These are phyloP conservation scores for Nebria salina DNA, from an alignment of 2,888 invertebrate genomes.

Conservation along the genomic window DNA sequence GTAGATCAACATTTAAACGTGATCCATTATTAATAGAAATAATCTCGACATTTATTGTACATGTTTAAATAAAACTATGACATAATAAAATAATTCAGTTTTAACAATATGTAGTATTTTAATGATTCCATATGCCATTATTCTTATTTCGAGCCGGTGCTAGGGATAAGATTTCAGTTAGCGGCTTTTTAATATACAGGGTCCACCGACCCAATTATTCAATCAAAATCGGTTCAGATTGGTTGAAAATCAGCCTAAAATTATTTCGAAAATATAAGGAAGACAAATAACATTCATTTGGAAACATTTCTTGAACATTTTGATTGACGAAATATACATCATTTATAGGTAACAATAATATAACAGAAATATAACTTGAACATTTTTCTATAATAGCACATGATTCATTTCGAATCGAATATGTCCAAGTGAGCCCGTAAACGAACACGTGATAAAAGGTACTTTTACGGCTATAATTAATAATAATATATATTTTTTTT, in stretches of 20 bases:
- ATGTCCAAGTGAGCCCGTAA: background rate
- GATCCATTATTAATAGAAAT: slow-evolving; percentile 27
- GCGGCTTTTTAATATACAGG: too few species aligned
- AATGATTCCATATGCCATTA: background rate
- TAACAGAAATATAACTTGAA: slow-evolving; percentile 1
- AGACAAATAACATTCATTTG: background rate
- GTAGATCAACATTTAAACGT: slow-evolving; percentile 27
- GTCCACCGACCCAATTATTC: background rate
- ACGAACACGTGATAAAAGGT: slow-evolving; percentile 1
- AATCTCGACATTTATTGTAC: slow-evolving; percentile 21
- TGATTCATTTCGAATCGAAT: background rate
- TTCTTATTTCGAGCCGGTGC: background rate
- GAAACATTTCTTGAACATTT: background rate
- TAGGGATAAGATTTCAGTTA: background rate
- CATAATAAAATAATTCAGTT: slow-evolving; percentile 3
- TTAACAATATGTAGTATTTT: background rate
- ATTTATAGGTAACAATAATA: background rate
- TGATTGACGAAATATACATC: slow-evolving; percentile 1
- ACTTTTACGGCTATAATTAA: background rate
- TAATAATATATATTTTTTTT: background rate
- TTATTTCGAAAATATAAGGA: background rate
- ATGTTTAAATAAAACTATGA: background rate
- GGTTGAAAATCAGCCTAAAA: background rate
- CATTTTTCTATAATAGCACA: background rate
- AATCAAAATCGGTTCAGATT: background rate